Evolutionary conservation across 1,140 invertebrate genomes (phyloP), one percentile per base, ranked within the genome.

Genomic region (Bombus sibiricus): DNA sequence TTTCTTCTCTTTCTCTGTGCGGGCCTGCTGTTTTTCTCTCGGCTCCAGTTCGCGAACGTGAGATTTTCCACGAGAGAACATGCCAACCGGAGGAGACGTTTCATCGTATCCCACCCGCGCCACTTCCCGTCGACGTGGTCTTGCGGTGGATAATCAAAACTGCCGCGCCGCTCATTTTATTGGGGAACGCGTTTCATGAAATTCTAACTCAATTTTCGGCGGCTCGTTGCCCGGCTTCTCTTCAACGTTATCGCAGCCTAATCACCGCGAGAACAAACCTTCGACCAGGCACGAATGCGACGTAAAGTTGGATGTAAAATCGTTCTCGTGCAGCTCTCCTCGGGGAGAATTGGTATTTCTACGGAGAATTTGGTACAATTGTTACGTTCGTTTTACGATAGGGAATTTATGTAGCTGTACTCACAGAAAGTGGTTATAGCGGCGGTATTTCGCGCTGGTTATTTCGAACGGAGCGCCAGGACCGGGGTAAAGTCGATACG

Each of bases 101-200:
- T 83, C 71, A 73, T 86, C 69, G n/a, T 68, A 13, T 25, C 32
- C 22, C 43, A n/a, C 8, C 22, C 43, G 22, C 8, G 0, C 32
- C 18, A 6, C 10, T 2, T 18, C 15, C 10, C 10, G 47, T 18
- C 39, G n/a, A 18, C 18, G 4, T 18, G 28, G 4, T 64, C 32
- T 32, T 64, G 39, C 41, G 18, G 2, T 41, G 80, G 73, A 86
- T 86, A 77, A 86, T 86, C 85, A 83, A 76, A 86, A 82, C 39
- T 71, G 57, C 47, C 59, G 79, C 4, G 69, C 13, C 69, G 69
- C 32, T 73, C 57, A 73, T 85, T 69, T 73, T 73, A 72, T 80
- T 28, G 39, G 39, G 0, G 57, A 39, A 34, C 66, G 69, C 59
- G 71, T 81, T 75, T 85, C 83, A 37, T 37, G 78, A 81, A 74